Conservation (phyloP, 2,797 vertebrate genomes). For the Hozukius guyotensis region DNA sequence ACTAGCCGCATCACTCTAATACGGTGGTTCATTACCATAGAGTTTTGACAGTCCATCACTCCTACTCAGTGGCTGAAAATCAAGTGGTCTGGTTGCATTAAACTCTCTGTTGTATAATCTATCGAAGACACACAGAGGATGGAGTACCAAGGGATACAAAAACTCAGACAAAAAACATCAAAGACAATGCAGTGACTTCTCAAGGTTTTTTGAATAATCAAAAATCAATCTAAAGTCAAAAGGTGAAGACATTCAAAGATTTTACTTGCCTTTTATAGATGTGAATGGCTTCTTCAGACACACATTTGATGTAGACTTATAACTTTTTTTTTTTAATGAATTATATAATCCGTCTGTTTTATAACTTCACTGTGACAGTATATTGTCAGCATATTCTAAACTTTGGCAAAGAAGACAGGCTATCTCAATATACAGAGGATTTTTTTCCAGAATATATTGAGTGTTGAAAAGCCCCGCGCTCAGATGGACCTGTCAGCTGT, state of each 20-base stretch:
- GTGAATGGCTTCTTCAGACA: background rate
- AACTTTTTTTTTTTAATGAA: conserved; percentile 8
- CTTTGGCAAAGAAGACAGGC: conserved; percentile 39
- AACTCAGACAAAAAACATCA: background rate
- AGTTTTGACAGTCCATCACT: conserved; percentile 12
- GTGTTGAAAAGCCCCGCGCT: conserved; percentile 33
- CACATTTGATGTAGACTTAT: background rate
- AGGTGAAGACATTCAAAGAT: background rate
- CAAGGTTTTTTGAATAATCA: background rate
- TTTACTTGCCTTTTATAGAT: background rate
- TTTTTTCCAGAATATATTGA: conserved; percentile 35
- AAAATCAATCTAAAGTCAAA: background rate
- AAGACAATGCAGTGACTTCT: background rate
- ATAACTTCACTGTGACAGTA: conserved; percentile 18
- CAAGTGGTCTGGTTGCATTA: background rate
- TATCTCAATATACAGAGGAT: conserved; percentile 22
- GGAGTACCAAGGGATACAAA: background rate
- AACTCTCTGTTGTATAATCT: background rate
- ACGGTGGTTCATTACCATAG: background rate
- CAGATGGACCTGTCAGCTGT: conserved; percentile 62
- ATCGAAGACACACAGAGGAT: background rate
- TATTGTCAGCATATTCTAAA: conserved; percentile 48
- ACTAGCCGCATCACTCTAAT: background rate
- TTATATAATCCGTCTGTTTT: conserved; percentile 5
- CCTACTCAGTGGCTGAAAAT: background rate